Base-by-base conservation (phyloP, 2,113 vertebrate species). In the Triplophysa siluroides region DNA sequence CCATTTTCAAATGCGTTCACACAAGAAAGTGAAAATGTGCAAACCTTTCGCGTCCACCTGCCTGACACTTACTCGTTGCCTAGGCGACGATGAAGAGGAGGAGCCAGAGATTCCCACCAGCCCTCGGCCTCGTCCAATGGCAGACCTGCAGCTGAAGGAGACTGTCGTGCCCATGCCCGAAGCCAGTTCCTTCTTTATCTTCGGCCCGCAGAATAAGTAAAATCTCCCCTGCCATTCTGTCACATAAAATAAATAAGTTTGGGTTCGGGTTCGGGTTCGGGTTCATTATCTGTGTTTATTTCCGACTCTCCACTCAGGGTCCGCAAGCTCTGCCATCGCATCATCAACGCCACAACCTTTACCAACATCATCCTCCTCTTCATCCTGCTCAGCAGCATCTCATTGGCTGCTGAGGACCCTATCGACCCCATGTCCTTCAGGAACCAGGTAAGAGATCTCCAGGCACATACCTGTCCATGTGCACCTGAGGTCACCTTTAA, bases 281-380 rank as follows among this genome's bases (percentile, higher is more conserved):
- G 19, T 9, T 21, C 43, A 12, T 45, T 45, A 45, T 58, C 50
- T 21, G n/a, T 56, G 18, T 58, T 58, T 9, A 2, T 58, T 54
- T 18, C 14, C 0, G 6, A 54, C 47, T 76, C 58, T 43, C 23
- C 21, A 0, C 41, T 10, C 79, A 98, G 96, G 87, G 92, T 97
- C 85, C 93, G 96, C 0, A 93, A 96, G 69, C 87, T 98, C 52
- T 98, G 96, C 81, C 96, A 98, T 83, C 94, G 95, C 16, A 95
- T 94, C 3, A 94, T 98, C 84, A 97, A 97, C 0, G 95, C 96
- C 82, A 98, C 96, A 2, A 95, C 95, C 88, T 98, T 98, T 89
- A 98, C 96, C 91, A 98, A 98, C 90, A 96, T 98, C 90, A 98
- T 98, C 91, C 93, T 98, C 67, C 95, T 98, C 84, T 98, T 98